Base-by-base conservation (phyloP, 2,888 invertebrate genomes). In the Phlogophora meticulosa region DNA sequence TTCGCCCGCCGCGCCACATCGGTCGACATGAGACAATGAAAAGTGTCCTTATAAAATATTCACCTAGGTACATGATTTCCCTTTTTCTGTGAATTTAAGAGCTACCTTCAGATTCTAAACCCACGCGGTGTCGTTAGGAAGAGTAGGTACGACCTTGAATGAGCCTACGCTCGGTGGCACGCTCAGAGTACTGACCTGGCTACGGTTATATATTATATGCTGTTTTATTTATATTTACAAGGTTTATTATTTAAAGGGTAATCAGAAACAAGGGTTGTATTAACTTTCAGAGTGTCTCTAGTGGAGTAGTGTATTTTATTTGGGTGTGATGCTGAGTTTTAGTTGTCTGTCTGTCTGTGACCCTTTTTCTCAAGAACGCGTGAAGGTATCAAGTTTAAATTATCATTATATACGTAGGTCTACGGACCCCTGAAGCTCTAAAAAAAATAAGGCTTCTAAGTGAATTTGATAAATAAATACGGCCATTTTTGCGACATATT, bases 151-250 rank as follows among this genome's bases (percentile, higher is more conserved):
- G 22, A 46, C 49, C 51, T 72, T 58, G 58, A 34, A 38, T 45
- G 11, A 24, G 4, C 40, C 34, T 40, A 5, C 22, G 20, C 32
- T 24, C 20, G n/a, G 34, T 7, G 17, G 17, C 17, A 42, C 24
- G 43, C 20, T 20, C 17, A 15, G 71, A 74, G 28, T 32, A 71
- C n/a, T 53, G 74, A 58, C 67, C 74, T 58, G 51, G 10, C 17
- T 7, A 22, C 10, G n/a, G 38, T 53, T 32, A 40, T 51, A 28
- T 52, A n/a, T 52, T 34, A 24, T 43, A 58, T 11, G 32, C 28
- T 36, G 28, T 28, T 40, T 48, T 46, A 22, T 74, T 42, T 74
- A 42, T 52, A 52, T 58, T 63, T 55, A 49, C 15, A n/a, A 36
- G 3, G 40, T 52, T 36, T 59, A 40, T 66, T 52, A n/a, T 57